Conservation (phyloP, 2,888 invertebrate genomes). For the Drosophila monieri region DNA sequence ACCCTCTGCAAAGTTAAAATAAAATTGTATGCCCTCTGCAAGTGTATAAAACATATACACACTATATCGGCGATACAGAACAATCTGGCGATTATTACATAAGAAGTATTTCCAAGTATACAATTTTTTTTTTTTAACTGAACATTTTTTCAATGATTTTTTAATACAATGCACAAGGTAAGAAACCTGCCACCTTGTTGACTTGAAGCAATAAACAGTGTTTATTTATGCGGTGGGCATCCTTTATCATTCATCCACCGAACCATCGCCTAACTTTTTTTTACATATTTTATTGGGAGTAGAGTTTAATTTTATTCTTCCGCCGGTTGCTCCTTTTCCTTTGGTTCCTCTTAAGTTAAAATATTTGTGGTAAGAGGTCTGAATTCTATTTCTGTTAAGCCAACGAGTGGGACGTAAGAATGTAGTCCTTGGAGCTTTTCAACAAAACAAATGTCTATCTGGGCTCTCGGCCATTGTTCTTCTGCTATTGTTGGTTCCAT, state of each 20-base stretch:
- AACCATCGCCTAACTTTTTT: background rate
- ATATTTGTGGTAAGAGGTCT: conserved; percentile 14
- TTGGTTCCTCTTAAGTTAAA: background rate
- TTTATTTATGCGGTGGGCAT: background rate
- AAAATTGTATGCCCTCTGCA: too few species aligned
- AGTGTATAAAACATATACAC: too few species aligned
- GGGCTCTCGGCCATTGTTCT: background rate
- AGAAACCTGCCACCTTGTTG: background rate
- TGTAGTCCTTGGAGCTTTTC: conserved; percentile 8
- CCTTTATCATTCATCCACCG: background rate
- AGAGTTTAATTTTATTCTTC: too few species aligned
- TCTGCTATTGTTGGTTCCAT: conserved; percentile 14
- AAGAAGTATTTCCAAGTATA: too few species aligned
- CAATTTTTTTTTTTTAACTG: too few species aligned
- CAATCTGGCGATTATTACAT: too few species aligned
- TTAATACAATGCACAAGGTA: background rate
- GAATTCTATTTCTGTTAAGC: conserved; percentile 2
- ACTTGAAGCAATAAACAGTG: background rate
- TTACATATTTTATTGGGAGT: background rate
- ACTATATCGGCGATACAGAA: too few species aligned
- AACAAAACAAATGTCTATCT: background rate
- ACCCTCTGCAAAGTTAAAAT: too few species aligned
- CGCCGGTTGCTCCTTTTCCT: background rate
- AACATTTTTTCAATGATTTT: too few species aligned
- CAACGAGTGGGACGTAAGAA: conserved; percentile 6